These are phyloP conservation scores for Tuta absoluta DNA, from an alignment of 2,888 invertebrate species.

Conservation along the genomic window DNA sequence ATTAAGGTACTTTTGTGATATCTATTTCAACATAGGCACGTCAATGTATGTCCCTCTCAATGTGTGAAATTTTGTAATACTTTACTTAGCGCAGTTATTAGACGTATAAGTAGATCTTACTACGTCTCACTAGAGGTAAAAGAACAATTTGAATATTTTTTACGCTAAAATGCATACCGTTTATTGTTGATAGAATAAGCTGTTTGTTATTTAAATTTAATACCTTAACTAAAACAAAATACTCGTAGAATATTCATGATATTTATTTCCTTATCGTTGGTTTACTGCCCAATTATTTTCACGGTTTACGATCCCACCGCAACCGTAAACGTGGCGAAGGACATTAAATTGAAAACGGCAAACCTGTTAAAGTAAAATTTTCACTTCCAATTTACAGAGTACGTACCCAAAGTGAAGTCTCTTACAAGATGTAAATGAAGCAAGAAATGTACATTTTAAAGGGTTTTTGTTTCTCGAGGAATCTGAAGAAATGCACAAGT, in stretches of 20 bases:
- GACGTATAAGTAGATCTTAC: no score
- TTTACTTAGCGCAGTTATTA: no score
- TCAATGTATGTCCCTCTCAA: no score
- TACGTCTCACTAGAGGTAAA: no score
- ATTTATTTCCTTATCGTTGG: constrained; percentile 25
- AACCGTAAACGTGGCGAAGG: constrained; percentile 20
- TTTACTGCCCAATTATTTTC: constrained; percentile 28
- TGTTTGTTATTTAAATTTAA: no score
- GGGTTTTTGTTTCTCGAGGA: background rate
- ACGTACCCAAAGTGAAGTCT: background rate
- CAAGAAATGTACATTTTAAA: background rate
- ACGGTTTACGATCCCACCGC: constrained; percentile 27
- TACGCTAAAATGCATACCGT: no score
- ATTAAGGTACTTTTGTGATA: no score
- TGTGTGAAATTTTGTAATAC: no score
- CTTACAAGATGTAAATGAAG: background rate
- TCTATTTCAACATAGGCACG: no score
- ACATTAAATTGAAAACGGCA: constrained; percentile 24
- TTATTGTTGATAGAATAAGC: background rate
- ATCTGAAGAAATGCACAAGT: background rate
- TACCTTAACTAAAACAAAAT: background rate
- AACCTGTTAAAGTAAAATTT: constrained; percentile 21
- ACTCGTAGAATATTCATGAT: background rate
- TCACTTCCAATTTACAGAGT: background rate
- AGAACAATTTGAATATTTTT: no score